Percentiles rank a stretch among this genome's conserved stretches.
phyloP scores from a whole-genome alignment of 2,888 invertebrate genomes.

The Carterocephalus palaemon region DNA sequence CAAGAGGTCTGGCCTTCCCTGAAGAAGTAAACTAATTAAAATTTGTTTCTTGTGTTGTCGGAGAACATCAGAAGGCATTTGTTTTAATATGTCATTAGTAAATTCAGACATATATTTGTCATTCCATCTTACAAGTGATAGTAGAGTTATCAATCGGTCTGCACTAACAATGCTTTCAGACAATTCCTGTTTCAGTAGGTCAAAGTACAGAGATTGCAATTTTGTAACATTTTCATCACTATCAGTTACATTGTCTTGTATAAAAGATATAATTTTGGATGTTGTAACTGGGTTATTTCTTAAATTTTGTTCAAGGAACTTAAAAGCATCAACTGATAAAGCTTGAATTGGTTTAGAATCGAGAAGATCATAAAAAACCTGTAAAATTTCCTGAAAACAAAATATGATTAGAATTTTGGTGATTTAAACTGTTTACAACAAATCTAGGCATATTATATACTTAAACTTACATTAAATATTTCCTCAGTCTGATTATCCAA shows the following conservation, averaged over 20 bases:
- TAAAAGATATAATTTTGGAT: conserved; percentile 48
- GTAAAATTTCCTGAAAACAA: conserved; percentile 57
- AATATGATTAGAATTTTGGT: neutral
- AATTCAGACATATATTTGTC: conserved; percentile 51
- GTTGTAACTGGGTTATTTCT: conserved; percentile 66
- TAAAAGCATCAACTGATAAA: conserved; percentile 49
- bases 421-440: neutral
- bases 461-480: conserved; percentile 55
- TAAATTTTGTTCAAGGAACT: conserved; percentile 68
- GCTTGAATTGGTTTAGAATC: conserved; percentile 50
- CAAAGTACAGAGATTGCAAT: conserved; percentile 58
- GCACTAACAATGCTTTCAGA: conserved; percentile 45
- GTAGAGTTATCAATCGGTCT: conserved; percentile 58
- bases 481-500: conserved; percentile 58
- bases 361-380: conserved; percentile 52
- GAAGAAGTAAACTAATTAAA: conserved; percentile 62
- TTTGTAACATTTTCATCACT: conserved; percentile 43
- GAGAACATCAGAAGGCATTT: conserved; percentile 54
- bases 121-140: conserved; percentile 60
- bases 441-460: conserved; percentile 10
- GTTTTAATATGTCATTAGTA: conserved; percentile 50
- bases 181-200: conserved; percentile 56
- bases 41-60: conserved; percentile 70
- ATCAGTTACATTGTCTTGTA: conserved; percentile 45
- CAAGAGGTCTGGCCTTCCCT: conserved; percentile 57